Evolutionary conservation across 2,113 vertebrate species (phyloP).

Genomic region (Otocyon megalotis): DNA sequence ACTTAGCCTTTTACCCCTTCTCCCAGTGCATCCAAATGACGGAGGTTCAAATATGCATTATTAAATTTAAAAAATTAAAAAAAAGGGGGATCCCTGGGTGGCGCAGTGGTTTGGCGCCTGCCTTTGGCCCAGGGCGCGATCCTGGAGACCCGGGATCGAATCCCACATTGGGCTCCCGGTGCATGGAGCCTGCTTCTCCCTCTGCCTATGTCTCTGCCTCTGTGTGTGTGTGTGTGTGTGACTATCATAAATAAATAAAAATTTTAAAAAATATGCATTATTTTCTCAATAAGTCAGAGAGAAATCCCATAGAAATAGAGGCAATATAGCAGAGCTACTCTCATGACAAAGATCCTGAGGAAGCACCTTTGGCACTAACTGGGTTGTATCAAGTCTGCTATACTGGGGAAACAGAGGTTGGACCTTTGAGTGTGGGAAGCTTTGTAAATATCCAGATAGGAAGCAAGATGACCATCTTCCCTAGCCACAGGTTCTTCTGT

Average conservation of each 20-base stretch:
- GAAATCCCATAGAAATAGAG: not conserved
- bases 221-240: too few relatives aligned
- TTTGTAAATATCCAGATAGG: not conserved
- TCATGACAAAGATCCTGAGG: not conserved
- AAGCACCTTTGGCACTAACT: not conserved
- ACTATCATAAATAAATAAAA: too few relatives aligned
- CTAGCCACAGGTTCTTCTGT: not conserved
- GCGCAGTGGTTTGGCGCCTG: too few relatives aligned
- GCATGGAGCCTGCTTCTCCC: too few relatives aligned
- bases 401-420: not conserved
- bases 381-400: not conserved
- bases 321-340: not conserved
- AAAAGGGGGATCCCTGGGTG: too few relatives aligned
- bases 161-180: too few relatives aligned
- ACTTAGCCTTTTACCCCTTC: not conserved
- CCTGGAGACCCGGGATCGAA: too few relatives aligned
- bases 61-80: too few relatives aligned
- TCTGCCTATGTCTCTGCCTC: too few relatives aligned
- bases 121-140: too few relatives aligned
- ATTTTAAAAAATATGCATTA: not conserved
- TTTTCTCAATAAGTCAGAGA: constrained; percentile 29
- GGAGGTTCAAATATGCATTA: not conserved
- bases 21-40: not conserved
- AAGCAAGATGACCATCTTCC: not conserved
- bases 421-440: not conserved